phyloP scores from a whole-genome alignment of 2,888 invertebrate species.

The Drosophila neonasuta region DNA sequence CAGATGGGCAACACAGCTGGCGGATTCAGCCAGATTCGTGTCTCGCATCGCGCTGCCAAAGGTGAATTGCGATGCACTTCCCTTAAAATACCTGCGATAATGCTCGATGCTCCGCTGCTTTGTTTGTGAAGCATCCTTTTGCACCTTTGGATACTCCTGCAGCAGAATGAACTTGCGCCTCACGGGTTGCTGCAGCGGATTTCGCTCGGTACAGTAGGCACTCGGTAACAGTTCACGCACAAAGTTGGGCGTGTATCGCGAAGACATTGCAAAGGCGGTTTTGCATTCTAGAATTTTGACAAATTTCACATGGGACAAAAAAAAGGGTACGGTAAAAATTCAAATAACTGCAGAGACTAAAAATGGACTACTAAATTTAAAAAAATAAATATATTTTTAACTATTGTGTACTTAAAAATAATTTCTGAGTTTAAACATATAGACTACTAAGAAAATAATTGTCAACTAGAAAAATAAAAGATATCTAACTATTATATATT shows the following conservation, averaged over 20 bases:
- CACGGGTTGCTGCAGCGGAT: background rate
- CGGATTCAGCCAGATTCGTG: constrained; percentile 68
- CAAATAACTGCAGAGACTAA: too few species aligned
- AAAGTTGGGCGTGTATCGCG: constrained; percentile 21
- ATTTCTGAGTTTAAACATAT: too few species aligned
- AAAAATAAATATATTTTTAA: too few species aligned
- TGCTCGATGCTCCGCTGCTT: constrained; percentile 11
- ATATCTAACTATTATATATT: too few species aligned
- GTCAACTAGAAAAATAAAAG: too few species aligned
- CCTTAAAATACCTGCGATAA: constrained; percentile 48
- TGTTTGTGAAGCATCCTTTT: constrained; percentile 9
- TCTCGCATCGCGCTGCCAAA: constrained; percentile 49
- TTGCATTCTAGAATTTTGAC: background rate
- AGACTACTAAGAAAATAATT: too few species aligned
- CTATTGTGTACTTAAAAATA: too few species aligned
- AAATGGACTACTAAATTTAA: too few species aligned
- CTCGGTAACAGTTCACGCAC: constrained; percentile 26
- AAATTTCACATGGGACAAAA: background rate
- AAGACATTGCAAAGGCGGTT: constrained; percentile 17
- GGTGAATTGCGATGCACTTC: constrained; percentile 17
- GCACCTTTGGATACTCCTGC: background rate
- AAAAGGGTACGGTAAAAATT: background rate
- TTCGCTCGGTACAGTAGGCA: background rate
- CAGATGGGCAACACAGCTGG: constrained; percentile 68
- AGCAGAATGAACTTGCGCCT: constrained; percentile 25